Percentiles rank a stretch among this genome's conserved stretches.
Evolutionary conservation across 2,888 invertebrate species (phyloP).

Genomic region (Trachelus stipa): DNA sequence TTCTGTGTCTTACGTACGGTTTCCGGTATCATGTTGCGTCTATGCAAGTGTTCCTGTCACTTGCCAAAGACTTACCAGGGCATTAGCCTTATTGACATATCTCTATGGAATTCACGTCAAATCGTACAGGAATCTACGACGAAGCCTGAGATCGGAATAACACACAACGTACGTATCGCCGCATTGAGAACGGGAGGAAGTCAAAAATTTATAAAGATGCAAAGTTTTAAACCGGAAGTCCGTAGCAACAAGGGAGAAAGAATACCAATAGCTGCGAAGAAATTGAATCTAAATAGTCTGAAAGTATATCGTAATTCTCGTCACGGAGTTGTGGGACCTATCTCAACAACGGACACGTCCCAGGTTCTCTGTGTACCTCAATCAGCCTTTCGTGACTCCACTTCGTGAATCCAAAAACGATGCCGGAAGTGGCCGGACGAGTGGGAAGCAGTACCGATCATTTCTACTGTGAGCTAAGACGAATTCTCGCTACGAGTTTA

Average conservation of each 20-base stretch:
- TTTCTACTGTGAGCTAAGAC: background rate
- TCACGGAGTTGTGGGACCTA: conserved; percentile 13
- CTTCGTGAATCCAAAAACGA: background rate
- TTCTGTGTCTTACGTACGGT: conserved; percentile 35
- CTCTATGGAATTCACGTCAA: background rate
- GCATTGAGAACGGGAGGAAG: background rate
- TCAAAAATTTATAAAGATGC: background rate
- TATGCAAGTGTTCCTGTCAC: background rate
- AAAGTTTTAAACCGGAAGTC: background rate
- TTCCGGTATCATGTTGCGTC: conserved; percentile 32
- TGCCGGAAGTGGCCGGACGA: background rate
- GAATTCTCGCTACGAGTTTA: conserved; percentile 30
- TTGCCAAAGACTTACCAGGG: background rate
- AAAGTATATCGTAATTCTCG: conserved; percentile 6
- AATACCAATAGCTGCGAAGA: background rate
- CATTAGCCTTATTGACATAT: background rate
- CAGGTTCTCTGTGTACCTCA: background rate
- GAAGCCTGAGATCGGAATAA: background rate
- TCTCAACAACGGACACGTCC: conserved; percentile 12
- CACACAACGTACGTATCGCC: background rate
- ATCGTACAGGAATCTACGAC: background rate
- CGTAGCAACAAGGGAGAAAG: background rate
- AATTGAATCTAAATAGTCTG: conserved; percentile 1
- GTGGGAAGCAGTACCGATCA: background rate
- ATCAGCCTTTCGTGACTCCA: conserved; percentile 12